phyloP scores from a whole-genome alignment of 2,888 invertebrate species.

The Acholoe squamosa region DNA sequence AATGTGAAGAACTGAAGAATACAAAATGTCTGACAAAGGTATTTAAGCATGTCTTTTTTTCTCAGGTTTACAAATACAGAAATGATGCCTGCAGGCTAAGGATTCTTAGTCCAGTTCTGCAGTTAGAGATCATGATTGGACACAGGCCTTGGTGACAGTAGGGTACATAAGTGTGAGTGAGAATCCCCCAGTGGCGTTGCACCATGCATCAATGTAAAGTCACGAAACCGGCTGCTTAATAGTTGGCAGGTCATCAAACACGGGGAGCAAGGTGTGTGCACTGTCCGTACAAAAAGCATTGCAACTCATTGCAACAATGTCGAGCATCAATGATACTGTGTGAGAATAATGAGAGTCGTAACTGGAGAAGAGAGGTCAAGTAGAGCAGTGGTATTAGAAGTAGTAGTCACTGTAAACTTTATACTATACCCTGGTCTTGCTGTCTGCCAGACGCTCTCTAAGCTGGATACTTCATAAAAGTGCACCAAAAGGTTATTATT shows the following conservation, averaged over 20 bases:
- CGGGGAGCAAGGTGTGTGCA: conserved; percentile 22
- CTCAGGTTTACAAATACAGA: too few relatives aligned
- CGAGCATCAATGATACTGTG: conserved; percentile 40
- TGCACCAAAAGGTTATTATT: conserved; percentile 41
- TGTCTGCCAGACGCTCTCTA: background rate
- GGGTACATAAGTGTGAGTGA: background rate
- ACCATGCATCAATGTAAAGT: conserved; percentile 52
- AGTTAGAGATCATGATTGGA: background rate
- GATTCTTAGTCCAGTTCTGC: background rate
- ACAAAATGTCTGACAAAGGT: too few relatives aligned
- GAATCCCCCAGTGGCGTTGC: background rate
- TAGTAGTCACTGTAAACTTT: conserved; percentile 58
- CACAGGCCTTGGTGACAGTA: conserved; percentile 19
- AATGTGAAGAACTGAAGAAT: too few relatives aligned
- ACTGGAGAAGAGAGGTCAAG: conserved; percentile 47
- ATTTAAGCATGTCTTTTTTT: too few relatives aligned
- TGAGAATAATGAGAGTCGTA: conserved; percentile 50
- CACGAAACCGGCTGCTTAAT: conserved; percentile 49
- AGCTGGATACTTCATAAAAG: background rate
- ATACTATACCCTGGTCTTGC: conserved; percentile 58
- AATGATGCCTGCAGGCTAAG: too few relatives aligned
- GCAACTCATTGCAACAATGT: conserved; percentile 47
- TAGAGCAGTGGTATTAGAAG: conserved; percentile 52
- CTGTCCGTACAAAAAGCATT: conserved; percentile 21
- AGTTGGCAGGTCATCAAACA: conserved; percentile 58